phyloP scores from a whole-genome alignment of 1,140 invertebrate species.

The Drosophila melanica region DNA sequence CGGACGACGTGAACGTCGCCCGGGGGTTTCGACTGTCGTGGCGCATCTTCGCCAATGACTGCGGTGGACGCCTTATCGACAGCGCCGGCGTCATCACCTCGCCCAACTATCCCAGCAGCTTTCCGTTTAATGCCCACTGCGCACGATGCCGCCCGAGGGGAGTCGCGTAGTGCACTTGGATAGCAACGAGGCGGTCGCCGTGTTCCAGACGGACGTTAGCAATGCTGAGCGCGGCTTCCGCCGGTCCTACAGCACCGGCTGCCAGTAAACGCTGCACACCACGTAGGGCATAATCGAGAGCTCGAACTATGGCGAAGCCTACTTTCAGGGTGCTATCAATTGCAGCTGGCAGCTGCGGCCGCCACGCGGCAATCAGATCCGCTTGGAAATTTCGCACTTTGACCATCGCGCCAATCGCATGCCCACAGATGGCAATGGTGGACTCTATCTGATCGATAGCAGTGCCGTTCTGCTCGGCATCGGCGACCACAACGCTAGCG shows the following conservation, averaged over 20 bases:
- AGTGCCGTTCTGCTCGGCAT: neutral
- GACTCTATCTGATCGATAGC: conserved; percentile 42
- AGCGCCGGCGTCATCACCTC: conserved; percentile 89
- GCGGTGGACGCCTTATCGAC: conserved; percentile 89
- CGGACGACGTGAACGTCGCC: conserved; percentile 85
- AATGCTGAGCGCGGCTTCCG: conserved; percentile 87
- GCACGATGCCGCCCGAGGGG: conserved; percentile 27
- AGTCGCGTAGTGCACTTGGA: conserved; percentile 38
- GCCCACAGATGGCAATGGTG: conserved; percentile 18
- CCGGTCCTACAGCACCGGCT: conserved; percentile 85
- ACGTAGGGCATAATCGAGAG: conserved; percentile 86
- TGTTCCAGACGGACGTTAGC: conserved; percentile 86
- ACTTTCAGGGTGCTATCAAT: conserved; percentile 86
- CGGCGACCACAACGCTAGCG: conserved; percentile 21
- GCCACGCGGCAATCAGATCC: conserved; percentile 89
- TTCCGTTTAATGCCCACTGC: conserved; percentile 88
- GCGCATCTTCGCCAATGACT: conserved; percentile 86
- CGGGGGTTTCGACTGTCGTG: conserved; percentile 88
- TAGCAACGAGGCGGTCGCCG: conserved; percentile 85
- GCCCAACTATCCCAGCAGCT: conserved; percentile 92
- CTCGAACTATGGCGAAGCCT: conserved; percentile 88
- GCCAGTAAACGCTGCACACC: conserved; percentile 53
- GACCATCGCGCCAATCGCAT: conserved; percentile 21
- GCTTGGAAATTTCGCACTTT: conserved; percentile 84
- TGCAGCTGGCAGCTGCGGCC: conserved; percentile 92